Base-by-base conservation (phyloP, 2,113 vertebrate species). In the Litocranius walleri region DNA sequence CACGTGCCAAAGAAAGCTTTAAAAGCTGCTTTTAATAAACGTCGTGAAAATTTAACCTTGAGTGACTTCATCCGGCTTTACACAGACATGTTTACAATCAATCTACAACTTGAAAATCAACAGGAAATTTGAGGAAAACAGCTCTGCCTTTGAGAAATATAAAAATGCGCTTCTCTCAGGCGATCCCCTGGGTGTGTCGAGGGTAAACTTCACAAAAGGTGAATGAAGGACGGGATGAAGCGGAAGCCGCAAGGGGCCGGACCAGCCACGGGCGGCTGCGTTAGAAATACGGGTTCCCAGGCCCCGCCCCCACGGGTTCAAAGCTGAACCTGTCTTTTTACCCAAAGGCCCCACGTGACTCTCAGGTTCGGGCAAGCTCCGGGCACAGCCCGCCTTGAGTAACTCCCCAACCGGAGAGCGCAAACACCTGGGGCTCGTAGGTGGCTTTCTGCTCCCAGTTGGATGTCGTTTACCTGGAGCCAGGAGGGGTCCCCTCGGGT, bases 311-410 rank as follows among this genome's bases (percentile, higher is more conserved):
- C 4, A 2, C 27, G 33, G 86, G 15, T 7, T 71, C 9, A 1
- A 45, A 13, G 61, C 82, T 0, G 77, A 90, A 17, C 43, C 30
- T 1, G 67, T 36, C 36, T 15, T 71, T 67, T 71, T 6, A 56
- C 19, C 36, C 1, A 23, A n/a, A 33, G 82, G 2, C 30, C 27
- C 67, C 96, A 94, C 86, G 91, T 95, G 94, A 96, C 15, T 23
- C 86, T 95, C 98, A 97, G 96, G 97, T 93, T 93, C 12, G 2
- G 93, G 91, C 97, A 97, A 40, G 98, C 89, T 84, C 14, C 45
- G 82, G 93, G 82, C 83, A 7, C 93, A 64, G 88, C 95, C 84
- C 11, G 77, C 43, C 50, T 83, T 59, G 43, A 64, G 78, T 78
- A 89, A 78, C 77, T 78, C 86, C 94, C 86, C 88, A 27, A 0